Conservation (phyloP, 1,140 invertebrate genomes). For the Procambarus virginalis region DNA sequence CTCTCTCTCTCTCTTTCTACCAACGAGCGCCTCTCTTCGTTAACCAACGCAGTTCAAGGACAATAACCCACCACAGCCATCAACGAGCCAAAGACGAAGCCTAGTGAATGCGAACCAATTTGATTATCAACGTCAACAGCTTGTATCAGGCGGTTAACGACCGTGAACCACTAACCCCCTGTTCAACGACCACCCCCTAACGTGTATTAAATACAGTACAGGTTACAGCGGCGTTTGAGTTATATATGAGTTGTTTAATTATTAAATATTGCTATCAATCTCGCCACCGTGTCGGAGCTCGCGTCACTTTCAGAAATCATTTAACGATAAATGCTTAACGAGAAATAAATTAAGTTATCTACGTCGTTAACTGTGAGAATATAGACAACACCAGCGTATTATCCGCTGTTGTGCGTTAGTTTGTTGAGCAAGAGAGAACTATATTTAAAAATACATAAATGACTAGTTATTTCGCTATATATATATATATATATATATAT, state of each 20-base stretch:
- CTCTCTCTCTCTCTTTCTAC: not conserved
- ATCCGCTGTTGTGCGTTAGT: too few relatives aligned
- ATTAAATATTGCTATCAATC: not conserved
- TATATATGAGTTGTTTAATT: not conserved
- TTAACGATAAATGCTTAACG: too few relatives aligned
- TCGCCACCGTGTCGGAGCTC: not conserved
- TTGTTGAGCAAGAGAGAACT: too few relatives aligned
- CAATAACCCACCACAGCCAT: too few relatives aligned
- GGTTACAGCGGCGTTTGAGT: not conserved
- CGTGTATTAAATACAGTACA: not conserved
- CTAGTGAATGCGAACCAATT: not conserved
- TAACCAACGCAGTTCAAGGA: too few relatives aligned
- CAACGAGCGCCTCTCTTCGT: not conserved
- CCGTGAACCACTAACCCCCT: not conserved
- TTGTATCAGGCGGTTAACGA: not conserved
- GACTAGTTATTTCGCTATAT: not conserved
- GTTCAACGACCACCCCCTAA: not conserved
- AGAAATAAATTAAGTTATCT: too few relatives aligned
- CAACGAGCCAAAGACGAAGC: too few relatives aligned
- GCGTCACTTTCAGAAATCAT: too few relatives aligned
- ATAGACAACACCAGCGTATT: not conserved
- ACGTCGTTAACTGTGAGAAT: not conserved
- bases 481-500: not conserved
- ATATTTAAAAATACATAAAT: too few relatives aligned
- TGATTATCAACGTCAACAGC: not conserved